phyloP scores from a whole-genome alignment of 2,888 invertebrate genomes.

The Volucella bombylans region DNA sequence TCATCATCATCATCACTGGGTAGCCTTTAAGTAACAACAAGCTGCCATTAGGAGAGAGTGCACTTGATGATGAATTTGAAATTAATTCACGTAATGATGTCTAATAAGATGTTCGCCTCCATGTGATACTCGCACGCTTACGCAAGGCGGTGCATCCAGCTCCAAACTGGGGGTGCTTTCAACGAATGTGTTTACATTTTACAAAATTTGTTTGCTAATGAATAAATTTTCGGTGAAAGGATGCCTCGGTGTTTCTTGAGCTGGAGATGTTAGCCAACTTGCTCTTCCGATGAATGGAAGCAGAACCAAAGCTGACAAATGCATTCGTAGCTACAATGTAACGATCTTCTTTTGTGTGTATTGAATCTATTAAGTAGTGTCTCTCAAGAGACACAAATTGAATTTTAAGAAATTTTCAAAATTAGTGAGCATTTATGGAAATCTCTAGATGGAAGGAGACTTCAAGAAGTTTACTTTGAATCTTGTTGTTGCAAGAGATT shows the following conservation, averaged over 20 bases:
- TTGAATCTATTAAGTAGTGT: constrained; percentile 50
- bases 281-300: constrained; percentile 26
- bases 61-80: constrained; percentile 69
- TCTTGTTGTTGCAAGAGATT: constrained; percentile 48
- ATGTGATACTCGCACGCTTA: constrained; percentile 23
- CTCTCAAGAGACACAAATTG: constrained; percentile 2
- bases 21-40: constrained; percentile 66
- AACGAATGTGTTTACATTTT: constrained; percentile 61
- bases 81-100: constrained; percentile 72
- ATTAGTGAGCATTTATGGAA: constrained; percentile 63
- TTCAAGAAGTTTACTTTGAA: constrained; percentile 35
- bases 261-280: neutral
- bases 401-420: constrained; percentile 25
- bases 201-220: constrained; percentile 72
- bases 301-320: constrained; percentile 9
- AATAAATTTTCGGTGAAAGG: constrained; percentile 62
- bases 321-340: constrained; percentile 40
- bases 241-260: constrained; percentile 2
- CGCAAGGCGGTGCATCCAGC: neutral
- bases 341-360: constrained; percentile 36
- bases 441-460: constrained; percentile 13
- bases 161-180: neutral
- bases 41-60: constrained; percentile 59
- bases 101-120: constrained; percentile 70
- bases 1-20: constrained; percentile 11